phyloP scores from a whole-genome alignment of 2,888 invertebrate species.

The Hoplodrina ambigua region DNA sequence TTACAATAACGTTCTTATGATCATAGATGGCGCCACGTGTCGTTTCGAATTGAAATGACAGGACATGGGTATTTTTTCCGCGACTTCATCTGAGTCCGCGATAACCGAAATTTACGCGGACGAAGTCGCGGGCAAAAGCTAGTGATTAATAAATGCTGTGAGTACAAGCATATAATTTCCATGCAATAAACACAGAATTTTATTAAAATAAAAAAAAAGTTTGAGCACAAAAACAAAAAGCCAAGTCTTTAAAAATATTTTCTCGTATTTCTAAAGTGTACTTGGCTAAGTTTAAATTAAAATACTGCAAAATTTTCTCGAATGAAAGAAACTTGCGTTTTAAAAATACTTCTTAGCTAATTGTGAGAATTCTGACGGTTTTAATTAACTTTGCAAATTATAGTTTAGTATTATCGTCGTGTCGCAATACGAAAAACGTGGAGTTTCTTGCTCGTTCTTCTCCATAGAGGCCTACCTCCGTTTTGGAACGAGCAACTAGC shows the following conservation, averaged over 20 bases:
- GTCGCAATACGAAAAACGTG: no score
- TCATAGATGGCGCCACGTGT: no score
- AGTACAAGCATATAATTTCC: neutral
- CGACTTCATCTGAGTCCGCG: no score
- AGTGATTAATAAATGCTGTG: no score
- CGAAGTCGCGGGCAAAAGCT: no score
- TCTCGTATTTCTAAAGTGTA: conserved; percentile 39
- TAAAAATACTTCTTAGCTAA: conserved; percentile 41
- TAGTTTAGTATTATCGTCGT: neutral
- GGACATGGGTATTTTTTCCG: no score
- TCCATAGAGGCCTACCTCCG: no score
- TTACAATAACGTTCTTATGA: no score
- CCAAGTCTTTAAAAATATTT: conserved; percentile 26
- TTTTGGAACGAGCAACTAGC: no score
- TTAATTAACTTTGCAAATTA: conserved; percentile 28
- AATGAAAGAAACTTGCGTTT: conserved; percentile 49
- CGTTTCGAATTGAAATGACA: no score
- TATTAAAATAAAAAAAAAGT: conserved; percentile 31
- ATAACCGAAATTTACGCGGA: no score
- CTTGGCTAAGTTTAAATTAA: conserved; percentile 55
- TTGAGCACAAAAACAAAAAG: conserved; percentile 18
- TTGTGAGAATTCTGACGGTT: conserved; percentile 24
- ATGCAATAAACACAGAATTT: neutral
- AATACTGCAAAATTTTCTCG: conserved; percentile 41
- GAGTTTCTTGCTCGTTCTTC: no score